Evolutionary conservation across 2,888 invertebrate genomes (phyloP).

Genomic region (Euzetes globulus): DNA sequence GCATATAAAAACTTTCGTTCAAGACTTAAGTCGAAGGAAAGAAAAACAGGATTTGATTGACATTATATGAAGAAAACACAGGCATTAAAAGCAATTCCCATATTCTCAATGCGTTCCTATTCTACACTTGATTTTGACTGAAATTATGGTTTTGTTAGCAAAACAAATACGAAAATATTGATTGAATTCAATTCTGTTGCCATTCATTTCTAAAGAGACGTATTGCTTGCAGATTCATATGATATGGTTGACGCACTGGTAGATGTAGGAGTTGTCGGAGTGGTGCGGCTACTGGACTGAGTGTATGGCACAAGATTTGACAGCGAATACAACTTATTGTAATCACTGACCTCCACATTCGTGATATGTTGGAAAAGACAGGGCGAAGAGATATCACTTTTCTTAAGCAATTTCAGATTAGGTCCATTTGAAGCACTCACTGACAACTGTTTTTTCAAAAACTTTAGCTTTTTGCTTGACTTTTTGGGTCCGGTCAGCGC

Average conservation of each 20-base stretch:
- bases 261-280: background rate
- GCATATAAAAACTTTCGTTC: background rate
- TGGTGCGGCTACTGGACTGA: background rate
- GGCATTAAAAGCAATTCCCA: background rate
- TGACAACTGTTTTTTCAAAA: constrained; percentile 18
- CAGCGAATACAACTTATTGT: constrained; percentile 59
- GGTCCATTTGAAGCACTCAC: constrained; percentile 40
- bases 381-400: constrained; percentile 72
- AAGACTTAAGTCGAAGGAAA: background rate
- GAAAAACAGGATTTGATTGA: background rate
- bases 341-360: constrained; percentile 62
- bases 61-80: background rate
- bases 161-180: background rate
- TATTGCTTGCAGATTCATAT: constrained; percentile 13
- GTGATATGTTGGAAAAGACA: constrained; percentile 78
- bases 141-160: background rate
- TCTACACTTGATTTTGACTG: background rate
- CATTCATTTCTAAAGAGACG: background rate
- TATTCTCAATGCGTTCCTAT: background rate
- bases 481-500: constrained; percentile 60
- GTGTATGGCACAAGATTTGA: constrained; percentile 30
- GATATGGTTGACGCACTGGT: constrained; percentile 26
- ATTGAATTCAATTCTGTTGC: background rate
- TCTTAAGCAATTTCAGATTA: constrained; percentile 56
- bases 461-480: constrained; percentile 43